Evolutionary conservation across 92 coral and sea anemone genomes (phyloP), one percentile per base, ranked within the genome.

Genomic region (Parazoanthus darwini): DNA sequence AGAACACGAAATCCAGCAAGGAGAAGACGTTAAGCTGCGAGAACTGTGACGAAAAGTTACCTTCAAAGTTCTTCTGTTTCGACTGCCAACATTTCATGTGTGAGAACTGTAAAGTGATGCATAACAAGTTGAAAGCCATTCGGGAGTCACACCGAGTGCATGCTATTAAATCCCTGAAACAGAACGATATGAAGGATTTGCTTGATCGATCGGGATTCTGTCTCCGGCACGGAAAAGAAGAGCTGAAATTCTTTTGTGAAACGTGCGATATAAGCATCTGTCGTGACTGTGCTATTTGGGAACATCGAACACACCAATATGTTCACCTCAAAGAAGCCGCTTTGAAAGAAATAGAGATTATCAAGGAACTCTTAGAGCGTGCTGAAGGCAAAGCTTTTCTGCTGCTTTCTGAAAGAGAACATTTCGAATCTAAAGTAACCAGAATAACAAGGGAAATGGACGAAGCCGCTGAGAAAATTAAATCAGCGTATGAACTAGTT

Each of bases 31-130:
- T 84, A 46, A 68, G 37, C 67, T 84, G 87, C 78, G 87, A 84
- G 78, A 84, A 84, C 87, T 84, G 87, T 5, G 79, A 84, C 29
- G 79, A 71, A 48, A 84, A 68, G 67, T 48, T 74, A 22, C 70
- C 26, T 6, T 26, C 87, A 46, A 84, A 70, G 26, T 70, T 67
- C 16, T 84, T 84, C 42, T 84, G 87, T 25, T 70, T 84, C 51
- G 87, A 84, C 87, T 84, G 87, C 68, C 87, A 84, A 59, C 39
- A 84, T 70, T 84, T 84, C 78, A 84, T 84, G 79, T 84, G 87
- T 35, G 87, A 84, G 7, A 51, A 13, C 43, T 84, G 87, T 56
- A 84, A 71, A 84, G 42, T 68, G 23, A 70, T 84, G 74, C 87
- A 84, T 46, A 36, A 84, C 77, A 84, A 44, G 10, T 33, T 84